Evolutionary conservation across 2,888 invertebrate species (phyloP).

Genomic region (Eupithecia insigniata): DNA sequence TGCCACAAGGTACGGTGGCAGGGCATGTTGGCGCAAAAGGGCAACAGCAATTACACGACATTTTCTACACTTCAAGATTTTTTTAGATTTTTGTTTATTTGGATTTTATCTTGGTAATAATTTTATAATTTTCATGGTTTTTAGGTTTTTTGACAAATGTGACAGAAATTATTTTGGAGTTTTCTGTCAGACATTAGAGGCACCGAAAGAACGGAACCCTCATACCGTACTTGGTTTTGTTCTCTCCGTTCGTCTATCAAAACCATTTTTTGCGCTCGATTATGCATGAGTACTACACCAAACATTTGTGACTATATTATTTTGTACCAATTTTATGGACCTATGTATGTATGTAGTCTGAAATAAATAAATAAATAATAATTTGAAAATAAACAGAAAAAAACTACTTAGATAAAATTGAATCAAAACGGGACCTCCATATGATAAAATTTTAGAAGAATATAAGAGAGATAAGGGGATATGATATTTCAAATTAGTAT

Average conservation of each 20-base stretch:
- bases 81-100: slow-evolving; percentile 8
- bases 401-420: background rate
- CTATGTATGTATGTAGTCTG: too few relatives aligned
- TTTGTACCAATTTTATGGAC: too few relatives aligned
- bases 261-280: background rate
- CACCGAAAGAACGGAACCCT: background rate
- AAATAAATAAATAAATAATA: too few relatives aligned
- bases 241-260: background rate
- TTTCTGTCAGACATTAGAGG: background rate
- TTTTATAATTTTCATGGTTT: slow-evolving; percentile 8
- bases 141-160: background rate
- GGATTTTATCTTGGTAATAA: slow-evolving; percentile 11
- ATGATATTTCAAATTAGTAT: background rate
- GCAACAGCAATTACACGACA: slow-evolving; percentile 44
- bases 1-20: slow-evolving; percentile 72
- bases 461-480: background rate
- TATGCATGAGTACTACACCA: background rate
- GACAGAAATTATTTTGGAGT: background rate
- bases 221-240: background rate
- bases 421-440: background rate
- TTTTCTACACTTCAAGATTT: slow-evolving; percentile 9
- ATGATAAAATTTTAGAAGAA: too few relatives aligned
- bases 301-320: too few relatives aligned
- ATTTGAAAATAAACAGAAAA: background rate
- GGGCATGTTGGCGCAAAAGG: slow-evolving; percentile 74